Percentiles rank a stretch among this genome's conserved stretches.
These are phyloP conservation scores for Ammodytes marinus DNA, from an alignment of 2,113 vertebrate species.

Conservation along the genomic window DNA sequence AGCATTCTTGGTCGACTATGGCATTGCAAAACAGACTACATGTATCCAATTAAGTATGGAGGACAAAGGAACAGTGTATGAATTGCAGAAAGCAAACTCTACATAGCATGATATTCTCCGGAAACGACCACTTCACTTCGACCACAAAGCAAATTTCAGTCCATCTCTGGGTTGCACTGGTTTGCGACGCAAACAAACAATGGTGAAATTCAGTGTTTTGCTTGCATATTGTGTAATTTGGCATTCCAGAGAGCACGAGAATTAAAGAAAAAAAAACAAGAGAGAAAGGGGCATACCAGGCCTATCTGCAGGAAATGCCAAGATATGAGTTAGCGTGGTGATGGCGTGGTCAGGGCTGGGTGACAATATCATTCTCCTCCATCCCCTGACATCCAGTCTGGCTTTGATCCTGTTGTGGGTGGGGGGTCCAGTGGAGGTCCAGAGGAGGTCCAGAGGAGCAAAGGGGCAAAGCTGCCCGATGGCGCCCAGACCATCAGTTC, in stretches of 20 bases:
- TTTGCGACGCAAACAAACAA: conserved; percentile 61
- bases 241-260: conserved; percentile 53
- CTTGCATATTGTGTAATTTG: conserved; percentile 58
- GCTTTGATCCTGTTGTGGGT: conserved; percentile 69
- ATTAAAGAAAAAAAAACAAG: conserved; percentile 42
- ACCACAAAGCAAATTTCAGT: conserved; percentile 60
- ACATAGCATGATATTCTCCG: conserved; percentile 30
- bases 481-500: conserved; percentile 42
- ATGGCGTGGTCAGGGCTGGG: conserved; percentile 51
- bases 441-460: conserved; percentile 39
- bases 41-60: conserved; percentile 42
- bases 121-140: conserved; percentile 47
- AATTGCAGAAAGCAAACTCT: conserved; percentile 42
- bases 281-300: conserved; percentile 66
- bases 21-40: conserved; percentile 38
- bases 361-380: conserved; percentile 48
- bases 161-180: conserved; percentile 31
- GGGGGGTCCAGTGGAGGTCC: conserved; percentile 39
- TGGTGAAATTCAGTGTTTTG: conserved; percentile 59
- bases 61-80: conserved; percentile 56
- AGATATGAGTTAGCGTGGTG: conserved; percentile 51
- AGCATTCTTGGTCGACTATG: conserved; percentile 34
- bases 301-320: conserved; percentile 79
- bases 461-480: conserved; percentile 37
- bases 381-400: conserved; percentile 47